Base-by-base conservation (phyloP, 2,797 vertebrate species). In the Halcyon badia region DNA sequence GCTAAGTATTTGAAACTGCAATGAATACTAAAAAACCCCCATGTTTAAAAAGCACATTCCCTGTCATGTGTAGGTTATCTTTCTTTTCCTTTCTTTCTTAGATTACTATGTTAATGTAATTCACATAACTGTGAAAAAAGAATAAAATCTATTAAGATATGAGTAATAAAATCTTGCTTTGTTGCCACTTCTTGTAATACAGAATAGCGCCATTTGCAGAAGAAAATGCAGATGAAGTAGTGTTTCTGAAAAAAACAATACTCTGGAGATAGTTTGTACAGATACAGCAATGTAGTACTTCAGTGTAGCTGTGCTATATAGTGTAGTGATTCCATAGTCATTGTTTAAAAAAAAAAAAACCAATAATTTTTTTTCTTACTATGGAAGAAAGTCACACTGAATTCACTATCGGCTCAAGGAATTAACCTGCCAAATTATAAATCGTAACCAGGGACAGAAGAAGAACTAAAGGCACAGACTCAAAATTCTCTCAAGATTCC, bases 401-500 rank as follows among this genome's bases (percentile, higher is more conserved):
- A 89, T 85, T 94, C 83, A 81, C 52, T 58, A 76, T 33, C 37
- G 93, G 30, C 51, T 93, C 60, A 84, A 92, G 35, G 33, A 96
- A 96, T 94, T 71, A 64, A 3, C 19, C 28, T 58, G 15, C 8
- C 33, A 86, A 15, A 89, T 87, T 83, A 77, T 95, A 94, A 95
- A 95, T 62, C 61, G 61, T 79, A 91, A 70, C 2, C 3, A 87
- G 83, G 75, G 52, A 87, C 26, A 88, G 54, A 89, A 84, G 79
- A 58, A 70, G 44, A 86, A 49, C 39, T 57, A 42, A 93, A 97
- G 18, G 10, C 10, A 10, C 6, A 89, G 19, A 58, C 54, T 44
- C 65, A 82, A 96, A 96, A 97, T 94, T 69, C 39, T 92, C 58
- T 30, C n/a, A 83, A 86, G 25, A 94, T 95, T 90, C 65, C 18